Percentiles rank a stretch among this genome's conserved stretches.
These are phyloP conservation scores for Dromas ardeola DNA, from an alignment of 2,113 vertebrate species.

Conservation along the genomic window DNA sequence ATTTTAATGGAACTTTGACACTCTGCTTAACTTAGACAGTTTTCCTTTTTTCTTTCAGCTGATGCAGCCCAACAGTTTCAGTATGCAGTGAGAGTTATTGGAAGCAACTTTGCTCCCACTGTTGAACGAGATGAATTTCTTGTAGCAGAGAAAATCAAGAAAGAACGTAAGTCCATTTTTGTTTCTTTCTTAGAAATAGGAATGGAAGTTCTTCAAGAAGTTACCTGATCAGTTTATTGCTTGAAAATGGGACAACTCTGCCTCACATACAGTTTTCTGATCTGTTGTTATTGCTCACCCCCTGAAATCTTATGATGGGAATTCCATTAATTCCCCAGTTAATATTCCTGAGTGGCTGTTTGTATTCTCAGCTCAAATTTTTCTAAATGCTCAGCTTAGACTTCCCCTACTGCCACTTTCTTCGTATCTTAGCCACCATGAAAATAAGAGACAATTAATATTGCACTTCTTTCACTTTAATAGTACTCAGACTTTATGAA, in stretches of 20 bases:
- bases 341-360: background rate
- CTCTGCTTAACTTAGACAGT: background rate
- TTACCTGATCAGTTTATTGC: background rate
- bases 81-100: slow-evolving; percentile 96
- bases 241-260: background rate
- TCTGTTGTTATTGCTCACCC: background rate
- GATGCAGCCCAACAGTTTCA: slow-evolving; percentile 98
- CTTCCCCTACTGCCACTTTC: background rate
- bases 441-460: background rate
- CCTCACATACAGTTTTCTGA: background rate
- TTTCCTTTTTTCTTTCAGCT: slow-evolving; percentile 73
- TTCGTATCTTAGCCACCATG: background rate
- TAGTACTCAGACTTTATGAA: background rate
- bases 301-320: background rate
- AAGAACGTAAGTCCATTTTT: slow-evolving; percentile 86
- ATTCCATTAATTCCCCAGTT: background rate
- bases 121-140: slow-evolving; percentile 98
- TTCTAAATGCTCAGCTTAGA: background rate
- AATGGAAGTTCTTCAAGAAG: background rate
- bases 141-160: slow-evolving; percentile 97
- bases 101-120: slow-evolving; percentile 97
- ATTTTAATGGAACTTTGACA: background rate
- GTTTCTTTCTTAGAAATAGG: background rate
- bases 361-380: background rate
- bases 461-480: background rate